Conservation (phyloP, 1,140 invertebrate genomes). For the Trachelipus rathkii region DNA sequence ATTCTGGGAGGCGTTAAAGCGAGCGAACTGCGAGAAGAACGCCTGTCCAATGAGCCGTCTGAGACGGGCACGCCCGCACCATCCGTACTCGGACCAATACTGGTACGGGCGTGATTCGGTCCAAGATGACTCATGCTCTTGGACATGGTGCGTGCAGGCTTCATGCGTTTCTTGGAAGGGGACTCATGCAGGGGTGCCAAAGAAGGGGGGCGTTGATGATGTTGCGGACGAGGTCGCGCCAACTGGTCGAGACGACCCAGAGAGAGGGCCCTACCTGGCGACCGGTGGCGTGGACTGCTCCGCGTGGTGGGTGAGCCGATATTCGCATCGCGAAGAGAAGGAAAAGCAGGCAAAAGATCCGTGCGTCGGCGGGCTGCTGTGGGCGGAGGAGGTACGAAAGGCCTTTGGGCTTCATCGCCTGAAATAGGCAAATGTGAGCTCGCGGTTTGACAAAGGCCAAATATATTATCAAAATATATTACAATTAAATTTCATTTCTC, state of each 20-base stretch:
- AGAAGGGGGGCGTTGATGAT: constrained; percentile 47
- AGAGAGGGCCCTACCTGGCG: constrained; percentile 71
- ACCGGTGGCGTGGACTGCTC: constrained; percentile 43
- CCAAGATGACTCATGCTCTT: constrained; percentile 53
- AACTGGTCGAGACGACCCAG: constrained; percentile 85
- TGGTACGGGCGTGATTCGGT: constrained; percentile 42
- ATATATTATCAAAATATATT: no score
- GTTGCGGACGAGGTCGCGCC: constrained; percentile 62
- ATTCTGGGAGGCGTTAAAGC: constrained; percentile 52
- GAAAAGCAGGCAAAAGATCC: constrained; percentile 82
- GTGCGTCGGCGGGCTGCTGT: constrained; percentile 66
- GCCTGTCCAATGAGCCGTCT: constrained; percentile 46
- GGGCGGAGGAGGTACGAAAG: constrained; percentile 37
- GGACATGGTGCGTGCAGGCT: constrained; percentile 58
- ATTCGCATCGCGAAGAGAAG: constrained; percentile 53
- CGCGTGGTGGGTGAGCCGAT: constrained; percentile 16
- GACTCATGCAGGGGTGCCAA: constrained; percentile 47
- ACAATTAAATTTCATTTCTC: no score
- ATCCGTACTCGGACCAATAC: constrained; percentile 43
- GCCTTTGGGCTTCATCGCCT: constrained; percentile 46
- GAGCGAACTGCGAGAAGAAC: constrained; percentile 58
- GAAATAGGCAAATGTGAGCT: background rate
- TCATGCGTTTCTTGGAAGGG: constrained; percentile 31
- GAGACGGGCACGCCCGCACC: constrained; percentile 46
- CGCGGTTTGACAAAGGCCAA: no score